phyloP scores from a whole-genome alignment of 2,797 vertebrate genomes.

The Intellagama lesueurii region DNA sequence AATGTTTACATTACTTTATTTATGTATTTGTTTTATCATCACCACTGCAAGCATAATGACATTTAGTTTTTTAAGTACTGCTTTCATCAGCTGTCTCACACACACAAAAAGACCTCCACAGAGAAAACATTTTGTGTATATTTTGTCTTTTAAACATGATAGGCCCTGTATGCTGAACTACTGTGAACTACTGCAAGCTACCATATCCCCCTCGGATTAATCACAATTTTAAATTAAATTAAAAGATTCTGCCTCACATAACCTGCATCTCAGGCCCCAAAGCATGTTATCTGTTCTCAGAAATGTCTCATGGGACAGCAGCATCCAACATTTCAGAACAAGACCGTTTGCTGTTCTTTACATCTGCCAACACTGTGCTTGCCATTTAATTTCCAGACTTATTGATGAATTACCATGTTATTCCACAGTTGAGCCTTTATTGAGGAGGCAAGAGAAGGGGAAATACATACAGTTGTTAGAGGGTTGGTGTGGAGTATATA shows the following conservation, averaged over 20 bases:
- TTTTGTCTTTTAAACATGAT: constrained; percentile 59
- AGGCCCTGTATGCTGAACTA: constrained; percentile 49
- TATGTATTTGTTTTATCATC: no score
- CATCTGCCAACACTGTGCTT: constrained; percentile 63
- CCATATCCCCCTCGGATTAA: constrained; percentile 66
- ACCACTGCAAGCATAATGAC: constrained; percentile 21
- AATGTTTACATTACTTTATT: constrained; percentile 31
- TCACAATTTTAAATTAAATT: constrained; percentile 76
- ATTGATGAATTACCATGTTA: constrained; percentile 68
- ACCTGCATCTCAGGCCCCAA: constrained; percentile 68
- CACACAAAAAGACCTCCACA: constrained; percentile 47
- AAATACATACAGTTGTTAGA: not conserved
- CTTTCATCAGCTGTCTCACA: constrained; percentile 60
- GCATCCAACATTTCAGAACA: constrained; percentile 52
- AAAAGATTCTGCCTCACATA: constrained; percentile 66
- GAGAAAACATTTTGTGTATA: constrained; percentile 63
- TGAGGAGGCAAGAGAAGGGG: constrained; percentile 38
- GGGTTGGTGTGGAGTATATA: not conserved
- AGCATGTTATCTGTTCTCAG: constrained; percentile 53
- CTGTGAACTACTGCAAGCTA: constrained; percentile 39
- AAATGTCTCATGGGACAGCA: constrained; percentile 56
- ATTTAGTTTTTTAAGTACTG: constrained; percentile 56
- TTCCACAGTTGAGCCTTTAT: constrained; percentile 62
- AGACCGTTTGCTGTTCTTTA: constrained; percentile 65
- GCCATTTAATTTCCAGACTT: constrained; percentile 67